Percentiles rank a stretch among this genome's conserved stretches.
phyloP scores from a whole-genome alignment of 2,888 invertebrate genomes.

The Xanthostigma xanthostigma region DNA sequence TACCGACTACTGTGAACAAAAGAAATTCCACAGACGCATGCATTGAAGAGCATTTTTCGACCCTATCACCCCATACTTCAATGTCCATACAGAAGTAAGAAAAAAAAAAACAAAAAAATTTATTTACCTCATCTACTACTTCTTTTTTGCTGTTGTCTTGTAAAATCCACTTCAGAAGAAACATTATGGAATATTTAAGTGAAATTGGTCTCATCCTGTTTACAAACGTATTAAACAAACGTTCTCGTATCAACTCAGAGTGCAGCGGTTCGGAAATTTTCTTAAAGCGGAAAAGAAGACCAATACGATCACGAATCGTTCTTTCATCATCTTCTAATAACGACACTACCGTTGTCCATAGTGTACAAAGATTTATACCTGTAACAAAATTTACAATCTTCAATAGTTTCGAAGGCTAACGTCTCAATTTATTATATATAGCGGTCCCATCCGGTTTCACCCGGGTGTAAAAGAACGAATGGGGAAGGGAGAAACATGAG shows the following conservation, averaged over 20 bases:
- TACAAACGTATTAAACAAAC: not conserved
- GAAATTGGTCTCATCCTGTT: not conserved
- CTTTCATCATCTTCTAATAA: constrained; percentile 39
- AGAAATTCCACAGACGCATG: too few species aligned
- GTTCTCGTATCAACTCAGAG: not conserved
- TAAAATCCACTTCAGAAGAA: not conserved
- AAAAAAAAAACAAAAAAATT: not conserved
- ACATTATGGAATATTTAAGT: not conserved
- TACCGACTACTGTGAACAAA: too few species aligned
- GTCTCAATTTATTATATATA: too few species aligned
- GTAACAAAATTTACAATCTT: constrained; percentile 11
- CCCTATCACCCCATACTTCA: too few species aligned
- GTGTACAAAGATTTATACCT: constrained; percentile 25
- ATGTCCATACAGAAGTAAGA: too few species aligned
- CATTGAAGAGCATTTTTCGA: too few species aligned
- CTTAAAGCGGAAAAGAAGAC: too few species aligned
- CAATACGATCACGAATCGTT: constrained; percentile 24
- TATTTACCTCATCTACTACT: constrained; percentile 17
- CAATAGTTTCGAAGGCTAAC: too few species aligned
- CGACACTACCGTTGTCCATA: constrained; percentile 29
- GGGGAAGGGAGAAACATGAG: too few species aligned
- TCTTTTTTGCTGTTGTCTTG: not conserved
- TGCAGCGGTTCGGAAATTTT: not conserved
- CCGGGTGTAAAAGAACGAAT: too few species aligned
- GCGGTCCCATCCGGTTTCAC: too few species aligned